Base-by-base conservation (phyloP, 2,797 vertebrate genomes). In the Manis pentadactyla region DNA sequence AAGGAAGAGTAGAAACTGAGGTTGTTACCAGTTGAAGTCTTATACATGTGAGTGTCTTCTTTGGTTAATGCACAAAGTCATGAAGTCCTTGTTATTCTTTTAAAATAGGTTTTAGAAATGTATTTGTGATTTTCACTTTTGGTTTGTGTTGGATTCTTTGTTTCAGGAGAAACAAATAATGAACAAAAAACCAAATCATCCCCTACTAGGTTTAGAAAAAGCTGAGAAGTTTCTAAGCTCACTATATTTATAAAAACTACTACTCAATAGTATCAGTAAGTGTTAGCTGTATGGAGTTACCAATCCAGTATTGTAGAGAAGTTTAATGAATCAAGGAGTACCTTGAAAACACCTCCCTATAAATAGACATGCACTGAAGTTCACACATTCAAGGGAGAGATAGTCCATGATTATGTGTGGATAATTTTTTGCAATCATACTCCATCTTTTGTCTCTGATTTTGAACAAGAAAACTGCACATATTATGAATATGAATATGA, bases 401-500 rank as follows among this genome's bases (percentile, higher is more conserved):
- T 13, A 77, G 49, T 23, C n/a, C 1, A 5, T 55, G 63, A 69
- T 90, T 94, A 39, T 10, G 7, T 63, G n/a, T 17, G 29, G n/a
- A 87, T 81, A 21, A 57, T 37, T 88, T 92, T 39, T 81, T 10
- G 17, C n/a, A 71, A 31, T 78, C 34, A 64, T 3, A 71, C 46
- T 86, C 23, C 23, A 71, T 66, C 15, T 69, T 66, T 88, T 42
- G 1, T 55, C 15, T 95, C 34, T 61, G 18, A 69, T 37, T 92
- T 92, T 96, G 9, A 84, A 75, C 4, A 79, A 92, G 59, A 83
- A 68, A 90, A 59, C 14, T 37, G 55, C 39, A 87, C 39, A 86
- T 19, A 68, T 71, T 90, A 71, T 51, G 17, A 68, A 85, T 90
- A 71, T 51, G 17, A 68, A 85, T 69, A 74, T 68, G 73, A 74